phyloP scores from a whole-genome alignment of 2,888 invertebrate genomes.

The Drosophila lutescens region DNA sequence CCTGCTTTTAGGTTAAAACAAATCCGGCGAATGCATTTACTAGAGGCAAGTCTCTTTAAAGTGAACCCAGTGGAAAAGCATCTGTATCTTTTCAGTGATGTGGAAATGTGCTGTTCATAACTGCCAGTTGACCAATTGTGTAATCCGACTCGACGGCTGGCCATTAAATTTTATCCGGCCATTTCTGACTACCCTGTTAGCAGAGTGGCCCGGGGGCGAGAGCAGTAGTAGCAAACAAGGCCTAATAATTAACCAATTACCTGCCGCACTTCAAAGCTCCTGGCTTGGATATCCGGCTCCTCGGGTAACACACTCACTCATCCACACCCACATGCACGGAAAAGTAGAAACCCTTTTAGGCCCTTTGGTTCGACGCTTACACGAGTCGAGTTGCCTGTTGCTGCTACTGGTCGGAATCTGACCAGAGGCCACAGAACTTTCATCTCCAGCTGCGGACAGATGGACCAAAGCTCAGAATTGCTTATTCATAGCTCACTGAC shows the following conservation, averaged over 20 bases:
- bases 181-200: slow-evolving; percentile 17
- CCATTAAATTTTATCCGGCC: slow-evolving; percentile 30
- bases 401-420: slow-evolving; percentile 35
- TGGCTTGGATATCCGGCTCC: slow-evolving; percentile 18
- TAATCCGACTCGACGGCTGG: slow-evolving; percentile 23
- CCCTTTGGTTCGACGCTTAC: slow-evolving; percentile 4
- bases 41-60: slow-evolving; percentile 1
- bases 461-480: slow-evolving; percentile 46
- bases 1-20: neutral
- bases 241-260: slow-evolving; percentile 77
- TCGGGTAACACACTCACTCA: slow-evolving; percentile 16
- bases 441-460: slow-evolving; percentile 42
- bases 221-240: slow-evolving; percentile 37
- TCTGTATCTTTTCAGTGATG: slow-evolving; percentile 44
- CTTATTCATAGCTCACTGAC: slow-evolving; percentile 71
- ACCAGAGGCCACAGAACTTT: slow-evolving; percentile 49
- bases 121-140: slow-evolving; percentile 45
- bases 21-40: neutral
- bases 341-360: slow-evolving; percentile 4
- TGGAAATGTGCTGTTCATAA: slow-evolving; percentile 44
- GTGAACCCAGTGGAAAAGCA: slow-evolving; percentile 5
- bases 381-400: slow-evolving; percentile 23
- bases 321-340: neutral
- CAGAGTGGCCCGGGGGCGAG: slow-evolving; percentile 15
- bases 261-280: slow-evolving; percentile 62